Base-by-base conservation (phyloP, 1,140 invertebrate species). In the Lordiphosa mommai region DNA sequence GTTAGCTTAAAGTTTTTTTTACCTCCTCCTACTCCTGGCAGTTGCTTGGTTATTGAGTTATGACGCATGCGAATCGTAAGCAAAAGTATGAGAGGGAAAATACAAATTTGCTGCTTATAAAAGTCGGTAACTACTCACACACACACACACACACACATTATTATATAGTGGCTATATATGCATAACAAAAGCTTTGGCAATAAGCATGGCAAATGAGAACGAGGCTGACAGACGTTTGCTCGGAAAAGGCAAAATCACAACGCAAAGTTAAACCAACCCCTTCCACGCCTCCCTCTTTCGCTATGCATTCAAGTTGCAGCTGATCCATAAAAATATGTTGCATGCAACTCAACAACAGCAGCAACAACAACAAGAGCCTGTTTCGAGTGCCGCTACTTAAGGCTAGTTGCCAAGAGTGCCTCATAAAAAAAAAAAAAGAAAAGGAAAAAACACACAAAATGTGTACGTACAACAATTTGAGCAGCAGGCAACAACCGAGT, bases 271-370 rank as follows among this genome's bases (percentile, higher is more conserved):
- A 56, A 30, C 29, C 61, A 57, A 53, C 74, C 74, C 56, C 32
- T 36, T 12, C 29, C 1, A 8, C 9, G 5, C 10, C 47, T 16
- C 3, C 13, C 27, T 4, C 34, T 33, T 59, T 61, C 58, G 68
- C 55, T 74, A 72, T 68, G 59, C 69, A 85, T 79, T 85, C 52
- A 71, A 79, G 80, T 60, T 86, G 71, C 82, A 86, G 72, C 72
- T 86, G 82, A 86, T 86, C 82, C 74, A 86, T 86, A 73, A 82
- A 82, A 86, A 65, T 86, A 72, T 86, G 71, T 85, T 72, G 74
- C 72, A 72, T 76, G 58, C 63, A 60, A 43, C 65, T 37, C 37
- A 61, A 48, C 53, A 37, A 34, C 47, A 61, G 47, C 60, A 47
- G n/a, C 46, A 41, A 27, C 44, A 74, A 58, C 51, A 58, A 55